Base-by-base conservation (phyloP, 2,888 invertebrate species). In the Xestia ashworthii region DNA sequence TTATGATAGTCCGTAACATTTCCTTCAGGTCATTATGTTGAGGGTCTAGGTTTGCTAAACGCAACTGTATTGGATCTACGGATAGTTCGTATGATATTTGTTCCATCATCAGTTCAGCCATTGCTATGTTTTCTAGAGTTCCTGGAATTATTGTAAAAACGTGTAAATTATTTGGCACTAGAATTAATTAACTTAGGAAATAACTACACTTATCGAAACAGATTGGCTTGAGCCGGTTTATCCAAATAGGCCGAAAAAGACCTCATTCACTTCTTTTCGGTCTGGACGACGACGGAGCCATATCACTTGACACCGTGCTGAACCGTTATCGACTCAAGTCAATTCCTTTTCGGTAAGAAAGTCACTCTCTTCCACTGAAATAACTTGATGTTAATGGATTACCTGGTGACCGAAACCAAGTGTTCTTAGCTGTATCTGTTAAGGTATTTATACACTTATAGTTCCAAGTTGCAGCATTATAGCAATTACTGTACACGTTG, bases 71-170 rank as follows among this genome's bases (percentile, higher is more conserved):
- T 0, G 98, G 97, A 91, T 98, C 97, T 88, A 96, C 93, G 11
- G 95, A 94, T 46, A 97, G 75, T 69, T 90, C 94, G 68, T 93
- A 94, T 0, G 97, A 96, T 84, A 98, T 97, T 83, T 97, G 97
- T 82, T 98, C 98, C 97, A 98, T 97, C 25, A 98, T 94, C 67
- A 94, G 91, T 92, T 98, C 98, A 93, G 89, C 97, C 90, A 97
- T 94, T 16, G 95, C 96, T 8, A 97, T 90, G 48, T 93, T 97
- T 92, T 98, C 97, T 2, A 97, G 92, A 0, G 97, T 95, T 4
- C 96, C 97, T 95, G 84, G 4, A 87, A 87, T 73, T 60, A n/a
- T n/a, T 55, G 1, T 8, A 55, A 32, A 48, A 41, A 60, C 2
- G 22, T 8, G 6, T 65, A n/a, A 14, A 1, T 38, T 44, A 44